Percentiles rank a stretch among this genome's conserved stretches.
These are phyloP conservation scores for Tolmerus cingulatus DNA, from an alignment of 2,888 invertebrate genomes.

Conservation along the genomic window DNA sequence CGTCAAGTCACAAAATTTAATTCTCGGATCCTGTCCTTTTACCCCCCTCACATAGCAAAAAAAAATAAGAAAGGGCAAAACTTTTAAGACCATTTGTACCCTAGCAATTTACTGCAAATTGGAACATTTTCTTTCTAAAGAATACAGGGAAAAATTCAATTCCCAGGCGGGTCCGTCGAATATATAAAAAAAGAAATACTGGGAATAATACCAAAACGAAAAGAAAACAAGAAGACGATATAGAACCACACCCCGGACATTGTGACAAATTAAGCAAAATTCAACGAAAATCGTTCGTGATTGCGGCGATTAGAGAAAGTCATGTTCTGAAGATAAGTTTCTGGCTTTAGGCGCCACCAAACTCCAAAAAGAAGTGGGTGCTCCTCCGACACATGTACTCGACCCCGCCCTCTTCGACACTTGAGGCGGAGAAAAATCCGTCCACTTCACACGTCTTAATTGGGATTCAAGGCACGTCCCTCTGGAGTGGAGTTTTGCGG, in stretches of 20 bases:
- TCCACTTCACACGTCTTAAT: background rate
- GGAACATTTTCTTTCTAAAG: background rate
- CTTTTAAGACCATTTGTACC: slow-evolving; percentile 18
- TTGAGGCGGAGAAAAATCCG: background rate
- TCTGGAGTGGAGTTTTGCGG: background rate
- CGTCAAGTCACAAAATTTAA: slow-evolving; percentile 23
- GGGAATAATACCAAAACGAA: background rate
- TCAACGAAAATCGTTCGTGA: background rate
- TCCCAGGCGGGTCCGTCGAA: background rate
- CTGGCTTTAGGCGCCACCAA: background rate
- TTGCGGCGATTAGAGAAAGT: background rate
- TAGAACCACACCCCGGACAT: background rate
- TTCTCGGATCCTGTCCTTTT: background rate
- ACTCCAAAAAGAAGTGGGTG: background rate
- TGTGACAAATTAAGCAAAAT: slow-evolving; percentile 21
- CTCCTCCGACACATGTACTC: background rate
- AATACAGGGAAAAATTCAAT: background rate
- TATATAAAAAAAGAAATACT: background rate
- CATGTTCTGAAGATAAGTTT: background rate
- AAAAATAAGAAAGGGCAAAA: background rate
- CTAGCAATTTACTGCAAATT: slow-evolving; percentile 38
- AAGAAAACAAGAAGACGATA: background rate
- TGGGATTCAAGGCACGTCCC: slow-evolving; percentile 23
- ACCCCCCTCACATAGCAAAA: background rate
- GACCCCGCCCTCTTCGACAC: background rate